phyloP scores from a whole-genome alignment of 2,113 vertebrate genomes.

The Gambusia holbrooki region DNA sequence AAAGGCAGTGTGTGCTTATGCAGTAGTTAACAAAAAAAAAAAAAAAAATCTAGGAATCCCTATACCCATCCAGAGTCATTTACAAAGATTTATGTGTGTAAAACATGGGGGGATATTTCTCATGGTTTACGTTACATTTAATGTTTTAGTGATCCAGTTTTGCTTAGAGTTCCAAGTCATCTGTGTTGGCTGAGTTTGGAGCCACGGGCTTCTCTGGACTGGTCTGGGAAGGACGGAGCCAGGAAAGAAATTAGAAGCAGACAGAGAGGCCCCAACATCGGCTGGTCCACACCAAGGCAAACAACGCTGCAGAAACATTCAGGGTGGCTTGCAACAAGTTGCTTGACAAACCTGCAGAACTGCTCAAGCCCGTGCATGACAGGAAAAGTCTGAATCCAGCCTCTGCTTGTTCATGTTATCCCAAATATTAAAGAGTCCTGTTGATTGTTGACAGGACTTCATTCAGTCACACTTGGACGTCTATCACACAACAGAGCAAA shows the following conservation, averaged over 20 bases:
- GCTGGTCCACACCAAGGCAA: background rate
- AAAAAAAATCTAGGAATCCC: slow-evolving; percentile 5
- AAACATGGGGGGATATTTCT: slow-evolving; percentile 15
- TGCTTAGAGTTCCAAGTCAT: slow-evolving; percentile 24
- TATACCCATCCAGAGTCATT: slow-evolving; percentile 12
- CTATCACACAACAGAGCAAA: too few relatives aligned
- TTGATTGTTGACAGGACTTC: background rate
- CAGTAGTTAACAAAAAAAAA: slow-evolving; percentile 18
- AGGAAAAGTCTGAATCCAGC: background rate
- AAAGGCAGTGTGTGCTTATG: slow-evolving; percentile 28
- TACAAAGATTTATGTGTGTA: slow-evolving; percentile 11
- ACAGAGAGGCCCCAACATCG: slow-evolving; percentile 35
- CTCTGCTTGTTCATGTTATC: background rate
- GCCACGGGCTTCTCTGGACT: slow-evolving; percentile 46
- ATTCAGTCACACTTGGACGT: background rate
- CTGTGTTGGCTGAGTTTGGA: slow-evolving; percentile 32
- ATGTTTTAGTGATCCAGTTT: slow-evolving; percentile 16
- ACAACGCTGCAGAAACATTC: background rate
- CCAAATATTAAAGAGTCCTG: background rate
- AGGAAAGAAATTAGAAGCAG: slow-evolving; percentile 35
- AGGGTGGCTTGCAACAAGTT: background rate
- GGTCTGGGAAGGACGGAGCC: slow-evolving; percentile 27
- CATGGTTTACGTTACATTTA: slow-evolving; percentile 47
- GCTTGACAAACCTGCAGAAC: background rate
- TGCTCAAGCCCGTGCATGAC: background rate